phyloP scores from a whole-genome alignment of 2,797 vertebrate species.

The Botia kubotai region DNA sequence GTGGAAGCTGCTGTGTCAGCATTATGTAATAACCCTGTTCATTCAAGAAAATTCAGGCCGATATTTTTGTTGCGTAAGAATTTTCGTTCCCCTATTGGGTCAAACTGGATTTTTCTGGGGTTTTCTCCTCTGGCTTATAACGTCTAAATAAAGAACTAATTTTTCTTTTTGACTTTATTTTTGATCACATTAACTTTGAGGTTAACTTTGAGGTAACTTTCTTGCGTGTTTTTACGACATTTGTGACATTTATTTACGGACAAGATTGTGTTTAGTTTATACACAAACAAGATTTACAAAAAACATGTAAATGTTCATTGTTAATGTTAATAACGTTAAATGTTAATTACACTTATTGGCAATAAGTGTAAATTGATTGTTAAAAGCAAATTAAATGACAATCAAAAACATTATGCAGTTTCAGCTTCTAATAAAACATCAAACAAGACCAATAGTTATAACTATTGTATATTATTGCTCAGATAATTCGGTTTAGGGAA shows the following conservation, averaged over 20 bases:
- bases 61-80: neutral
- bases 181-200: neutral
- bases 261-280: too few species aligned
- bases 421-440: conserved; percentile 33
- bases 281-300: too few species aligned
- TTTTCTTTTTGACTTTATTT: neutral
- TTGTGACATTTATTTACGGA: too few species aligned
- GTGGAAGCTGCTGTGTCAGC: neutral
- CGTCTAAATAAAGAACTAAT: conserved; percentile 3
- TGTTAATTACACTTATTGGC: too few species aligned
- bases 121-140: neutral
- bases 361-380: too few species aligned
- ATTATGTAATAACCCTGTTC: neutral
- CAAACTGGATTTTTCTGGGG: neutral
- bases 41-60: neutral
- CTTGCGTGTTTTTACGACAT: neutral
- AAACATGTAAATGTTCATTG: too few species aligned
- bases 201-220: neutral
- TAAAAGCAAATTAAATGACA: too few species aligned
- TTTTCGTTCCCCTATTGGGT: conserved; percentile 9
- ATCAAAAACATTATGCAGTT: neutral
- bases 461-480: too few species aligned
- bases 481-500: too few species aligned
- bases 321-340: too few species aligned
- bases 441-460: conserved; percentile 53